Base-by-base conservation (phyloP, 2,113 vertebrate species). In the Alligator mississippiensis region DNA sequence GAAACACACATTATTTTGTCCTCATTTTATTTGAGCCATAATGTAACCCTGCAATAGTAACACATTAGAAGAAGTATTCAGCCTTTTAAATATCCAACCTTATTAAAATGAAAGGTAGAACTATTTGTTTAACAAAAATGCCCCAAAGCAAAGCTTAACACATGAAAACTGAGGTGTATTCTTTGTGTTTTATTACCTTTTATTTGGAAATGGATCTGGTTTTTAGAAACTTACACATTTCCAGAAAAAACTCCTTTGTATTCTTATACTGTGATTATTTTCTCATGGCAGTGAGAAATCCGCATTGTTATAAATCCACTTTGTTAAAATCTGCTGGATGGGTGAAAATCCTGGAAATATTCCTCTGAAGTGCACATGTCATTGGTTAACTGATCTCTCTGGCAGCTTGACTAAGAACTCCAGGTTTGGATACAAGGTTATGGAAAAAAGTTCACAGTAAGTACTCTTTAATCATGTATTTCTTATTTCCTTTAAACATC, bases 281-380 rank as follows among this genome's bases (percentile, higher is more conserved):
- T 55, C 25, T 10, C 14, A 57, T 38, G 25, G 38, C 47, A 11
- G 38, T 27, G 76, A 47, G 47, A 47, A 47, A 47, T 38, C 85
- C 90, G 76, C 89, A 59, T 94, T 88, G 70, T 30, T 63, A 90
- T 58, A 28, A 86, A 94, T 87, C 84, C 88, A 77, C 17, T 57
- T 78, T 93, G 87, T 91, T 72, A 83, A 84, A 86, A 63, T 80
- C 79, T n/a, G 58, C 84, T 84, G 27, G 92, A 76, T 77, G 17
- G 47, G 62, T 76, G 82, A 68, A 16, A 90, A 34, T 18, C 89
- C 34, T 82, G 80, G 7, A 34, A 76, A 62, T 62, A 68, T 77
- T 85, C 9, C 28, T 66, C 30, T 24, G 17, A 72, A 84, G 55
- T 28, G 11, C 24, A 15, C 77, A 66, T 77, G 27, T 14, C 12